Evolutionary conservation across 2,113 vertebrate species (phyloP).

Genomic region (Colinus virginianus): DNA sequence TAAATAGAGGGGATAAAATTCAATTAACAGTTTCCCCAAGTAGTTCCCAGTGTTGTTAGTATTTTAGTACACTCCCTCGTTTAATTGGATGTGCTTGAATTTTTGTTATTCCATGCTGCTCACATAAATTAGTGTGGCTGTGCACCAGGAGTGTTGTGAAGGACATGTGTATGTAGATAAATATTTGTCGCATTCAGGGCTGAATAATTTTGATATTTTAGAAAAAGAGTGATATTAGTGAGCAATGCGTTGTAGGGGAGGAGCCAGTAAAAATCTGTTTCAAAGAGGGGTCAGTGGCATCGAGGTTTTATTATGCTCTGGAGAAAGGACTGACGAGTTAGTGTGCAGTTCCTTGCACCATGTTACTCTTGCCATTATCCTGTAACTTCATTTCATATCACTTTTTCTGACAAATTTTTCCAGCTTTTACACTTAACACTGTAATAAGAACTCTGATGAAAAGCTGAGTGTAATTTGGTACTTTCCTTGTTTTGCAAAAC

Average conservation of each 20-base stretch:
- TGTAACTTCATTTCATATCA: not conserved
- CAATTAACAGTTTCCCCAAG: not conserved
- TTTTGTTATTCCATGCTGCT: not conserved
- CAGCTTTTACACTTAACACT: not conserved
- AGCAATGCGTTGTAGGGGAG: not conserved
- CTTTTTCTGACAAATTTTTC: not conserved
- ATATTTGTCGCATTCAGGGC: not conserved
- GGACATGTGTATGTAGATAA: not conserved
- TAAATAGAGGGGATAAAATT: not conserved
- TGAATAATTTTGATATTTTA: not conserved
- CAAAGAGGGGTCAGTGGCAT: not conserved
- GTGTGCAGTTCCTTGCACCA: not conserved
- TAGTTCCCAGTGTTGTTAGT: not conserved
- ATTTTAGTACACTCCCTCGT: not conserved
- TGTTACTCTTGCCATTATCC: not conserved
- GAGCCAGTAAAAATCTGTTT: not conserved
- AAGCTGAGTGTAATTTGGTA: not conserved
- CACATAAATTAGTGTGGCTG: fast-evolving
- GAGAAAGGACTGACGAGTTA: not conserved
- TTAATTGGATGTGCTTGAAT: not conserved
- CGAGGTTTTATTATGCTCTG: not conserved
- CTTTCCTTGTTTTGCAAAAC: not conserved
- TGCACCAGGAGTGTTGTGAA: not conserved
- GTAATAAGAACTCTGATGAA: not conserved
- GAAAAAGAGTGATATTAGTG: not conserved